A percentile compares a stretch with the other conserved stretches of the same genome.
These are phyloP conservation scores for Myotis brandtii DNA, from an alignment of 2,113 vertebrate species.

Conservation along the genomic window DNA sequence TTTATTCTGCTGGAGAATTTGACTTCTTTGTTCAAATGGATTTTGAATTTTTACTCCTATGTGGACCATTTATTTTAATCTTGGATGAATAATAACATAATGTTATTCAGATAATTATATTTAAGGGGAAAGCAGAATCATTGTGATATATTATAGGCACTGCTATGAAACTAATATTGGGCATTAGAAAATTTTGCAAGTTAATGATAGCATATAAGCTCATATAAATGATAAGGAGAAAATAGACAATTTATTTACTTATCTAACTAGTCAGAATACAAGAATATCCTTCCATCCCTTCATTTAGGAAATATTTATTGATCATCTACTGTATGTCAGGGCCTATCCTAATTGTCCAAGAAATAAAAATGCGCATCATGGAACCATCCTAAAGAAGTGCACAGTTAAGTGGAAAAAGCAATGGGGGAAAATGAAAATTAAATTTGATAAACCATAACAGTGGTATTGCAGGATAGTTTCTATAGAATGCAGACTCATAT, in stretches of 20 bases:
- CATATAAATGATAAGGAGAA: constrained; percentile 26
- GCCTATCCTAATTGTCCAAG: background rate
- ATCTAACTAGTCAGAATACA: constrained; percentile 12
- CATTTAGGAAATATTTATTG: background rate
- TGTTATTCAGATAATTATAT: constrained; percentile 56
- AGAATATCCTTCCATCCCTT: background rate
- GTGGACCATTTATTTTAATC: constrained; percentile 59
- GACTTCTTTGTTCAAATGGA: constrained; percentile 13
- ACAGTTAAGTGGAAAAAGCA: background rate
- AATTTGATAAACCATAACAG: background rate
- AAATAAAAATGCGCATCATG: constrained; percentile 24
- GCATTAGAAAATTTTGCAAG: constrained; percentile 31
- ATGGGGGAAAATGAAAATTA: background rate
- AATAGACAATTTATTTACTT: constrained; percentile 43
- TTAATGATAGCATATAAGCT: constrained; percentile 49
- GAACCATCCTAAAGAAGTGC: background rate
- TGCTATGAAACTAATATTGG: constrained; percentile 35
- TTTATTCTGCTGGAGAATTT: constrained; percentile 34
- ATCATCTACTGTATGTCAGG: background rate
- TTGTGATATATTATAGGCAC: constrained; percentile 12
- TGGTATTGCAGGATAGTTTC: background rate
- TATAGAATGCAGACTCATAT: background rate
- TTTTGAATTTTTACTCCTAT: constrained; percentile 55
- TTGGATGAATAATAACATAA: constrained; percentile 14
- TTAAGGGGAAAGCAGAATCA: constrained; percentile 45